phyloP scores from a whole-genome alignment of 2,797 vertebrate species.

The Acropternis orthonyx region DNA sequence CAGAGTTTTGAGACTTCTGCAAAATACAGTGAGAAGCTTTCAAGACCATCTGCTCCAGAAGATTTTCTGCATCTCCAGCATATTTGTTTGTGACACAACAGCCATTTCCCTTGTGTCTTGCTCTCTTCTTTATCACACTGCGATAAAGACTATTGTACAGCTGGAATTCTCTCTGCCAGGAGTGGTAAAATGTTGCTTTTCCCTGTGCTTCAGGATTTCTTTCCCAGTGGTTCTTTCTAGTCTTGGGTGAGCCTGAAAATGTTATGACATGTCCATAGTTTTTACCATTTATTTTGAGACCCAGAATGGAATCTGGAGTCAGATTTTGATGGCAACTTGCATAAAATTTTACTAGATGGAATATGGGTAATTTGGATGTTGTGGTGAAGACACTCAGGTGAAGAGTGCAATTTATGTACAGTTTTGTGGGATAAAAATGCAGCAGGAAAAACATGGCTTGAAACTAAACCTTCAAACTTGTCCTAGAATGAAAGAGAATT shows the following conservation, averaged over 20 bases:
- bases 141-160: neutral
- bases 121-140: neutral
- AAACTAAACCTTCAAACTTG: neutral
- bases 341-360: neutral
- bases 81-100: neutral
- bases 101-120: neutral
- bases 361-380: neutral
- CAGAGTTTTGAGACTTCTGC: neutral
- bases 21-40: neutral
- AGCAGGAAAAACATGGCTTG: neutral
- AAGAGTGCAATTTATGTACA: neutral
- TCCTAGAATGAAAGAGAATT: neutral
- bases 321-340: neutral
- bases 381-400: neutral
- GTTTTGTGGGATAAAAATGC: neutral
- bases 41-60: neutral
- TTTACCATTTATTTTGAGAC: constrained; percentile 3
- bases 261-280: neutral
- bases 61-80: neutral
- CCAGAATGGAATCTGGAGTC: neutral
- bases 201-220: constrained; percentile 5
- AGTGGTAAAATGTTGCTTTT: neutral
- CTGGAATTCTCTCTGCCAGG: neutral
- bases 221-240: neutral
- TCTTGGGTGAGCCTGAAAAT: neutral